Evolutionary conservation across 2,797 vertebrate species (phyloP), one percentile per base, ranked within the genome.

Genomic region (Sebastes hubbsi): DNA sequence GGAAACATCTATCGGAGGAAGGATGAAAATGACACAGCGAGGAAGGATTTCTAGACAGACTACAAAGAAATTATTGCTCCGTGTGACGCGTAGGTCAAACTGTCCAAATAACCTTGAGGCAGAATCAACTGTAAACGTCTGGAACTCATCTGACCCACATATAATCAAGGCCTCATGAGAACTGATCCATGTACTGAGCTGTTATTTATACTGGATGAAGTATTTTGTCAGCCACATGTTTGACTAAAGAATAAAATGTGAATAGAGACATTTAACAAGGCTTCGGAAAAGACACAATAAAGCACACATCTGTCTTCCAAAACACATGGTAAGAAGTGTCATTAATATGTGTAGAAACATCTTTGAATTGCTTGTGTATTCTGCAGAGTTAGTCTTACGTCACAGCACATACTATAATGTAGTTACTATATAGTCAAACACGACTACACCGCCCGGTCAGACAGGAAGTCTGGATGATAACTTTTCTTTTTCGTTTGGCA

Each of bases 61-160:
- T 56, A 34, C 42, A 80, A 82, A 77, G 34, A 65, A 81, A 30
- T 62, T 65, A 64, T 61, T 25, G 62, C 58, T 60, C 8, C n/a
- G 62, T 38, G 63, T 72, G 46, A 60, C 12, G 61, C 65, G n/a
- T 49, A 8, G 59, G 59, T 61, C 46, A 64, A 72, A 60, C 24
- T 55, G 8, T 20, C 55, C 1, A 61, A 67, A 61, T 5, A 64
- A 34, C 12, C 2, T 34, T 68, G 24, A 72, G 25, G 76, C 70
- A 63, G 24, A 67, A 67, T 42, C 52, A 65, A 20, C 67, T 10
- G n/a, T 8, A 36, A 61, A 68, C 61, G 61, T 85, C 29, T n/a
- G 77, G 70, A 79, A 82, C 73, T 85, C 60, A 77, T 81, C 64
- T 73, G 82, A 89, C 77, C 77, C 58, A 81, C 80, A 87, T 56